Evolutionary conservation across 53 echinoderm and acorn worm genomes (phyloP).

Genomic region (Holothuria scabra): DNA sequence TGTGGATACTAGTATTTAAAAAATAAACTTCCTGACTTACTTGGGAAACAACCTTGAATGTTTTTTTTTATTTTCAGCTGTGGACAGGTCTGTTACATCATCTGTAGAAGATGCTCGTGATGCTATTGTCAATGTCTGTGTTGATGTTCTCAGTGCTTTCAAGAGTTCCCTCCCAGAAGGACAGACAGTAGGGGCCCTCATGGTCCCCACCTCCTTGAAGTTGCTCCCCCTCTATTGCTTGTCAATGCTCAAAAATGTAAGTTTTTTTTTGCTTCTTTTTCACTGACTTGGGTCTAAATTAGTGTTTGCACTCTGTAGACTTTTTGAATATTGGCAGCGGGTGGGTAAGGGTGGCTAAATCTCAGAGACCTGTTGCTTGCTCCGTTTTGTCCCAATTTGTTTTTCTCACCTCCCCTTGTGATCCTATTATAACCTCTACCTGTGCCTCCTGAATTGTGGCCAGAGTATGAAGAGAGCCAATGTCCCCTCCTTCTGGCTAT

Average conservation of each 20-base stretch:
- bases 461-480: too few species aligned
- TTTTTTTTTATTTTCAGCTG: slow-evolving; percentile 68
- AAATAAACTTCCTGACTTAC: too few species aligned
- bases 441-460: too few species aligned
- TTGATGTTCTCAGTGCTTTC: slow-evolving; percentile 77
- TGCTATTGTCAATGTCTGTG: slow-evolving; percentile 93
- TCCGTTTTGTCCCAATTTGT: too few species aligned
- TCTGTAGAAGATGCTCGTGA: slow-evolving; percentile 90
- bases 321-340: not conserved
- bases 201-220: slow-evolving; percentile 85
- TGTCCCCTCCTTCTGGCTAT: too few species aligned
- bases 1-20: too few species aligned
- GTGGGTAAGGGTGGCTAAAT: too few species aligned
- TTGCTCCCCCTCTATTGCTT: slow-evolving; percentile 86
- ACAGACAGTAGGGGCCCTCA: slow-evolving; percentile 76
- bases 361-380: too few species aligned
- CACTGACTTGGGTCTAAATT: not conserved
- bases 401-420: too few species aligned
- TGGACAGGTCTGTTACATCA: slow-evolving; percentile 85
- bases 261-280: slow-evolving; percentile 16
- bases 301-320: not conserved
- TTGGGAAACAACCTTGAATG: too few species aligned
- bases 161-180: slow-evolving; percentile 78
- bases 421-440: too few species aligned
- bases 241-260: slow-evolving; percentile 91